Evolutionary conservation across 2,797 vertebrate species (phyloP), one percentile per base, ranked within the genome.

Genomic region (Scolopax rusticola): DNA sequence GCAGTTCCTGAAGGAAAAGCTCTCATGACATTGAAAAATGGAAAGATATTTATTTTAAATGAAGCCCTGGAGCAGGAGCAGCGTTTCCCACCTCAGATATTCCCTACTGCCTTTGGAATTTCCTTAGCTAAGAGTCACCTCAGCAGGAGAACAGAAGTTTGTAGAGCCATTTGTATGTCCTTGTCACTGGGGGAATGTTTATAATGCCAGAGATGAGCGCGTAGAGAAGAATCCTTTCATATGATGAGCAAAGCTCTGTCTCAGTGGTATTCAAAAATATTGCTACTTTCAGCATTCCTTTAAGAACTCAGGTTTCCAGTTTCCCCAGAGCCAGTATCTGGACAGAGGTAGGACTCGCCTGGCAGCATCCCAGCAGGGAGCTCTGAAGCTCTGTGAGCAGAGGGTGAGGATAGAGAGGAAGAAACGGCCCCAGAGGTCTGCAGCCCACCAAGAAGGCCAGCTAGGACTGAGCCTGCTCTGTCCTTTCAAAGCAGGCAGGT

Each of bases 141-240:
- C 10, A 59, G 27, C 20, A 68, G 47, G 17, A 57, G 13, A 61
- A 80, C 0, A 41, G 28, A 71, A 41, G 16, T 53, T 27, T 43
- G 15, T 8, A 63, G 43, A 80, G 27, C 27, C 14, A 3, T 57
- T 48, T 40, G 45, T 28, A 59, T 38, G 40, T 61, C 50, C 50
- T 30, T 8, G 12, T 30, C 0, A 6, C 45, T 33, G 56, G 32
- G 40, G 18, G 25, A 70, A 24, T 6, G 19, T 64, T 59, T 25
- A 25, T 7, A n/a, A 15, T 6, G 10, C 15, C 28, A 17, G 38
- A 33, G 41, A 24, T 10, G 21, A 51, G 36, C 0, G 0, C 15
- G 38, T 8, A 41, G 27, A 38, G 38, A n/a, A 74, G 56, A 53
- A 65, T 60, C n/a, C n/a, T 71, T 45, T 50, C 63, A 9, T 2